phyloP scores from a whole-genome alignment of 37 sponge, comb jelly and placozoan genomes.

The Cladorhizidae sp. region DNA sequence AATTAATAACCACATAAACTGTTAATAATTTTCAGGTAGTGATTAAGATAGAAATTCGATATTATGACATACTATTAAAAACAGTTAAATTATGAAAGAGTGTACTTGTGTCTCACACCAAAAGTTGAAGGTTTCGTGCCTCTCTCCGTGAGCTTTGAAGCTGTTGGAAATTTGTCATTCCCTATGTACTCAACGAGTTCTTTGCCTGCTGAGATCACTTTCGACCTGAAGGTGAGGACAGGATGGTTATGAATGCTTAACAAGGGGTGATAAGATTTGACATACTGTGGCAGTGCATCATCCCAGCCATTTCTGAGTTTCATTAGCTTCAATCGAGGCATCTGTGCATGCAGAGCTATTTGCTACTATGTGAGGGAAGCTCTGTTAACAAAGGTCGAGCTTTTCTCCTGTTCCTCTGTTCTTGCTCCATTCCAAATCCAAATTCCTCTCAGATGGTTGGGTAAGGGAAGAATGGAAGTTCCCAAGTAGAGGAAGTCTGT shows the following conservation, averaged over 20 bases:
- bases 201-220: slow-evolving; percentile 40
- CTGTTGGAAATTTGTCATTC: not conserved
- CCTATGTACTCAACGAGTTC: slow-evolving; percentile 37
- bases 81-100: too few relatives aligned
- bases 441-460: not conserved
- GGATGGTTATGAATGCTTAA: slow-evolving; percentile 12
- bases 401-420: not conserved
- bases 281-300: slow-evolving; percentile 14
- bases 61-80: too few relatives aligned
- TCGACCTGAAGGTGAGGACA: slow-evolving; percentile 19
- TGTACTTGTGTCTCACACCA: slow-evolving; percentile 51
- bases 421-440: not conserved
- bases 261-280: slow-evolving; percentile 20
- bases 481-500: slow-evolving; percentile 28
- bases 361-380: slow-evolving; percentile 3
- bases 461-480: slow-evolving; percentile 15
- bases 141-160: slow-evolving; percentile 14
- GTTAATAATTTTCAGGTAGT: too few relatives aligned
- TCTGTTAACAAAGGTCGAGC: not conserved
- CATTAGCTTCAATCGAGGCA: slow-evolving; percentile 1
- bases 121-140: slow-evolving; percentile 50
- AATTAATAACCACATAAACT: too few relatives aligned
- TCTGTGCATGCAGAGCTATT: slow-evolving; percentile 48
- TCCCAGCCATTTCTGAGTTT: not conserved
- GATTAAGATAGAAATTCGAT: too few relatives aligned